These are phyloP conservation scores for Panzeria rudis DNA, from an alignment of 2,888 invertebrate species.

Conservation along the genomic window DNA sequence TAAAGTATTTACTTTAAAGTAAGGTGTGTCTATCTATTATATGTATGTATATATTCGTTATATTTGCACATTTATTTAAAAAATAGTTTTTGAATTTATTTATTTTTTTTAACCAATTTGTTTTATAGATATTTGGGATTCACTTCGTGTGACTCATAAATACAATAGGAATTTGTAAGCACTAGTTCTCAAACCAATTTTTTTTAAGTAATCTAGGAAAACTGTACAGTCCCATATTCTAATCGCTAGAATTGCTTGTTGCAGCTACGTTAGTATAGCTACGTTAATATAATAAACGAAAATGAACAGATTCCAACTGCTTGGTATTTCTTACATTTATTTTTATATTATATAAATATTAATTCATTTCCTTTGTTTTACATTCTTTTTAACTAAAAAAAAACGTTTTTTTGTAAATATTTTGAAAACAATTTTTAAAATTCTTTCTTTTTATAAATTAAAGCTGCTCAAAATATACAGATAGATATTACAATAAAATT, in stretches of 20 bases:
- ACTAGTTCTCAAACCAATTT: neutral
- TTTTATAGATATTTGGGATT: neutral
- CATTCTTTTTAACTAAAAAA: conserved; percentile 8
- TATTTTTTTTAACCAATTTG: neutral
- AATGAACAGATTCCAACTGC: neutral
- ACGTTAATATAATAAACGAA: neutral
- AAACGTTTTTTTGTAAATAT: conserved; percentile 32
- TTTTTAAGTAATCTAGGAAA: neutral
- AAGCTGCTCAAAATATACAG: conserved; percentile 66
- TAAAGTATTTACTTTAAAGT: too few relatives aligned
- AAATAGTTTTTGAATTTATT: neutral
- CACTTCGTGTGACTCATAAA: neutral
- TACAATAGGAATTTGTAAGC: neutral
- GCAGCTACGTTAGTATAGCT: neutral
- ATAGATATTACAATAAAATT: conserved; percentile 43
- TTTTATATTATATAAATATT: neutral
- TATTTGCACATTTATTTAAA: too few relatives aligned
- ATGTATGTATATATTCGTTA: too few relatives aligned
- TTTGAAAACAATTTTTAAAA: conserved; percentile 28
- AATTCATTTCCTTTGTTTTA: neutral
- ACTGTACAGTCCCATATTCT: neutral
- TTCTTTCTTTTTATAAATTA: conserved; percentile 43
- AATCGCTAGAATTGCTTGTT: neutral
- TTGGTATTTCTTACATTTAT: neutral
- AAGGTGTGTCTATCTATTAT: neutral